These are phyloP conservation scores for Pilophorus perplexus DNA, from an alignment of 2,888 invertebrate species.

Conservation along the genomic window DNA sequence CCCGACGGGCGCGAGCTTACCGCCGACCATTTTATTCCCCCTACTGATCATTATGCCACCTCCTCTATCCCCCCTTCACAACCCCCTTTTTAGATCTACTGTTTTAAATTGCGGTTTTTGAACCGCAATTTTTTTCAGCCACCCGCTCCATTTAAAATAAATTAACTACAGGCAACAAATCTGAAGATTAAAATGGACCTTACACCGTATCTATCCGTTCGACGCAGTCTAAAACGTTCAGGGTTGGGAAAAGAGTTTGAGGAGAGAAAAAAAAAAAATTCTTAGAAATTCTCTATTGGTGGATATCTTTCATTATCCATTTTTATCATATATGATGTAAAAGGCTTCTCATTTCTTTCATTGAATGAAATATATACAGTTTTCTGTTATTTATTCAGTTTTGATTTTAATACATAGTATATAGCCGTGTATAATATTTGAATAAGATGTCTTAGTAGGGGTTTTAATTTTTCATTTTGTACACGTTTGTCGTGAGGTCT, in stretches of 20 bases:
- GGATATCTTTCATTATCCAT: conserved; percentile 9
- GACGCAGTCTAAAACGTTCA: neutral
- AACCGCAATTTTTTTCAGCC: no score
- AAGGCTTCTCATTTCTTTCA: conserved; percentile 36
- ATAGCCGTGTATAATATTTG: conserved; percentile 35
- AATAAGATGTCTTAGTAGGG: conserved; percentile 6
- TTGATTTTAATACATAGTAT: conserved; percentile 14
- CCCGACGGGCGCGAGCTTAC: conserved; percentile 58
- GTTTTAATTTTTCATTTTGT: conserved; percentile 3
- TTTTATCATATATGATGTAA: conserved; percentile 33
- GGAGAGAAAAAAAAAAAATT: conserved; percentile 19
- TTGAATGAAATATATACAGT: conserved; percentile 14
- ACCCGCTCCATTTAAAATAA: neutral
- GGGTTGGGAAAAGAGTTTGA: conserved; percentile 29
- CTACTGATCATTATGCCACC: conserved; percentile 43
- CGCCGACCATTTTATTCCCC: conserved; percentile 45
- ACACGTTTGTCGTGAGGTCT: no score
- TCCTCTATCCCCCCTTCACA: conserved; percentile 29
- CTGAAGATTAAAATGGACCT: neutral
- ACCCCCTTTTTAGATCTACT: conserved; percentile 3
- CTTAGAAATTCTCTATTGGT: conserved; percentile 5
- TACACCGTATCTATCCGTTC: neutral
- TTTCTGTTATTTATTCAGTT: conserved; percentile 26
- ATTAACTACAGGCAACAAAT: neutral
- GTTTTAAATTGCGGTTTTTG: no score